These are phyloP conservation scores for Dolichotis patagonum DNA, from an alignment of 2,113 vertebrate species.

Conservation along the genomic window DNA sequence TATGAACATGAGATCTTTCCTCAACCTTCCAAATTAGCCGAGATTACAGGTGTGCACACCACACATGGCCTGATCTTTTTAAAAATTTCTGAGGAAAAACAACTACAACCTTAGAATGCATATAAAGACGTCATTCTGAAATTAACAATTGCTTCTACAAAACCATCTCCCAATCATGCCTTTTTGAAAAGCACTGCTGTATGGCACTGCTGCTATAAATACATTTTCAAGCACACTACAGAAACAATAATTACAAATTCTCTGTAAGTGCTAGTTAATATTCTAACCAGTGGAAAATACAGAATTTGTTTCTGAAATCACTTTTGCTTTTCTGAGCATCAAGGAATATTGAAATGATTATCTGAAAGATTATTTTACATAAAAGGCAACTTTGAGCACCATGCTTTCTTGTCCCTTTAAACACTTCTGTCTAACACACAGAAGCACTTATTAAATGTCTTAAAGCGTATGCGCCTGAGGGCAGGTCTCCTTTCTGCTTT, in stretches of 20 bases:
- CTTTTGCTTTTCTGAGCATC: conserved; percentile 16
- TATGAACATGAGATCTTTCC: background rate
- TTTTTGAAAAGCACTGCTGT: background rate
- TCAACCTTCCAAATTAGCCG: background rate
- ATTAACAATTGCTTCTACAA: conserved; percentile 41
- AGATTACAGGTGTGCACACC: background rate
- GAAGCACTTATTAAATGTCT: background rate
- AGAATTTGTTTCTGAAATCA: conserved; percentile 29
- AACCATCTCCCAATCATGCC: conserved; percentile 8
- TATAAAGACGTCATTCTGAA: conserved; percentile 36
- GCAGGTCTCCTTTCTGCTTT: background rate
- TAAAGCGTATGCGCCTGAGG: background rate
- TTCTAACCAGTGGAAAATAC: background rate
- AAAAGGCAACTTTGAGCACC: background rate
- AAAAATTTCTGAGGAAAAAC: background rate
- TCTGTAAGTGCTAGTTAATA: background rate
- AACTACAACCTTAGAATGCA: background rate
- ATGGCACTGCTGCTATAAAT: background rate
- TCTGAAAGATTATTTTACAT: background rate
- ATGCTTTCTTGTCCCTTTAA: background rate
- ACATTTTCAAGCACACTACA: background rate
- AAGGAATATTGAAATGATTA: background rate
- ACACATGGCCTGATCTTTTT: background rate
- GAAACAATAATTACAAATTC: conserved; percentile 49
- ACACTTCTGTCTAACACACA: background rate